These are phyloP conservation scores for Encarsia formosa DNA, from an alignment of 2,888 invertebrate genomes.

Conservation along the genomic window DNA sequence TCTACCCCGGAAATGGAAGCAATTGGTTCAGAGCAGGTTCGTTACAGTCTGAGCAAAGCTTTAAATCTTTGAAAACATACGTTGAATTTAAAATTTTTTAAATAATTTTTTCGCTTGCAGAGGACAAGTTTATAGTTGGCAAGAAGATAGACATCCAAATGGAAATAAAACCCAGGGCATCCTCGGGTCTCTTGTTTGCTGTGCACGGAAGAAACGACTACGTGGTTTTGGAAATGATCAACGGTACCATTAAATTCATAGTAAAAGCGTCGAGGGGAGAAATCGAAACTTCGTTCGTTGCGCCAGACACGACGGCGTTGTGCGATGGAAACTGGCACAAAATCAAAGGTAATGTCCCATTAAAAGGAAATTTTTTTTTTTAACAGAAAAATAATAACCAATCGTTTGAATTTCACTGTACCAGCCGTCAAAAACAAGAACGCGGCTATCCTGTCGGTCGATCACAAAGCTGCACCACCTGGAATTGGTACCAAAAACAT, in stretches of 20 bases:
- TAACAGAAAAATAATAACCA: background rate
- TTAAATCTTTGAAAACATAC: background rate
- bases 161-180: slow-evolving; percentile 81
- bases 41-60: slow-evolving; percentile 20
- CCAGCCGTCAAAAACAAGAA: slow-evolving; percentile 85
- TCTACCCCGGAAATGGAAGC: slow-evolving; percentile 73
- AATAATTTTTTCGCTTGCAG: slow-evolving; percentile 45
- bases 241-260: slow-evolving; percentile 78
- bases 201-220: slow-evolving; percentile 78
- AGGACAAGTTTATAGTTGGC: slow-evolving; percentile 76
- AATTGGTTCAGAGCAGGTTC: slow-evolving; percentile 63
- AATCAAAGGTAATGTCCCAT: slow-evolving; percentile 77
- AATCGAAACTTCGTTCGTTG: slow-evolving; percentile 68
- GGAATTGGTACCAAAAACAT: slow-evolving; percentile 64
- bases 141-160: slow-evolving; percentile 72
- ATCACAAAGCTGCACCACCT: slow-evolving; percentile 71
- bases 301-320: slow-evolving; percentile 64
- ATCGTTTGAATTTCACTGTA: slow-evolving; percentile 23
- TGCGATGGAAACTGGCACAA: slow-evolving; percentile 97
- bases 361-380: too few relatives aligned
- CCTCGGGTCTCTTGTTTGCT: slow-evolving; percentile 79
- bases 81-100: background rate
- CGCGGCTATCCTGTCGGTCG: slow-evolving; percentile 81
- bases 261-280: slow-evolving; percentile 82
- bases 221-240: slow-evolving; percentile 79